Percentiles rank a stretch among this genome's conserved stretches.
These are phyloP conservation scores for Arbacia lixula DNA, from an alignment of 53 echinoderm and acorn worm genomes.

Conservation along the genomic window DNA sequence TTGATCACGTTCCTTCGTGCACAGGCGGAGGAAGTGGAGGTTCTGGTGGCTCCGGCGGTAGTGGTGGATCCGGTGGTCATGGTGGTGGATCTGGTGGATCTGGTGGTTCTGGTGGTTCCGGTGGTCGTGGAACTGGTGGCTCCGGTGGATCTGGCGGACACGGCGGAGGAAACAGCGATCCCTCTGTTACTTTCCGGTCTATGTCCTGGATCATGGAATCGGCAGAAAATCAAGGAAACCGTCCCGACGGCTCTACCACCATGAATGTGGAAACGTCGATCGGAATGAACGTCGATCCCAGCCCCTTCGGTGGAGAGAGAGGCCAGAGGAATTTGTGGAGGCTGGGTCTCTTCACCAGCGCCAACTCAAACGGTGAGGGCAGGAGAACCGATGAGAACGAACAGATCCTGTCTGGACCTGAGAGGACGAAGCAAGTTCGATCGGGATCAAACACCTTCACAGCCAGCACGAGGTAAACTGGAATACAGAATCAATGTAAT, in stretches of 20 bases:
- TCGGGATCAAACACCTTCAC: neutral
- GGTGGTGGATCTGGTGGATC: neutral
- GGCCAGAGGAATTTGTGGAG: conserved; percentile 6
- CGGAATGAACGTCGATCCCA: neutral
- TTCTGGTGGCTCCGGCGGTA: no score
- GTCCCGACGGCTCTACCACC: neutral
- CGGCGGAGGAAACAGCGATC: neutral
- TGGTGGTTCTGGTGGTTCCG: neutral
- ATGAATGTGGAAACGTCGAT: neutral
- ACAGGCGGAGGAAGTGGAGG: neutral
- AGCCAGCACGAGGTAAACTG: neutral
- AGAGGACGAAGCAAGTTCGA: neutral
- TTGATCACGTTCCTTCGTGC: no score
- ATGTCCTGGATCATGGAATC: neutral
- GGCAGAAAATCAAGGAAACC: neutral
- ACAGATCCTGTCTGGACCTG: conserved; percentile 49
- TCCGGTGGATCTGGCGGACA: neutral
- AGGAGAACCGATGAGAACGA: conserved; percentile 42
- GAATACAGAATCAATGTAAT: neutral
- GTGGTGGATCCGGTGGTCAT: neutral
- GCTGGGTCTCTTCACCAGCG: conserved; percentile 13
- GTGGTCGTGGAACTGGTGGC: neutral
- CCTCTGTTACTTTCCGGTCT: neutral
- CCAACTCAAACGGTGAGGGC: neutral
- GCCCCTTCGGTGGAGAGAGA: neutral